Evolutionary conservation across 2,113 vertebrate genomes (phyloP), one percentile per base, ranked within the genome.

Genomic region (Bambusicola thoracicus): DNA sequence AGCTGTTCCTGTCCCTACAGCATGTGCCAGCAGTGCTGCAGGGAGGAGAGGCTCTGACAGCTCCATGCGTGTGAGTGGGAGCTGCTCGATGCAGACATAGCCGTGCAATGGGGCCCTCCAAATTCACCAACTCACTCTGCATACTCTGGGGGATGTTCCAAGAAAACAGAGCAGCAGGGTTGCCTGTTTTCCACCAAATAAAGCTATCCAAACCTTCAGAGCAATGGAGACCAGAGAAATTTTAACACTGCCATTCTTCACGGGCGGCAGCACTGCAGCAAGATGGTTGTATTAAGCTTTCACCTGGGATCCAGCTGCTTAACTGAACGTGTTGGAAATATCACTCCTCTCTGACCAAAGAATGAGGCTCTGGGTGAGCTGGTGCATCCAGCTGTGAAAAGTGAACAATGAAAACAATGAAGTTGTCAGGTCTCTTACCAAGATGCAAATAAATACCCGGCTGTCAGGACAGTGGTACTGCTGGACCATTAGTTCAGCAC

Each of bases 391-490:
- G 81, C 89, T 92, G 97, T 98, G 96, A 97, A 97, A 98, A 98
- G 98, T 97, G 97, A 97, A 97, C 94, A 79, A 93, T 96, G 96
- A 93, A 97, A 98, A 97, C 97, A 97, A 98, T 97, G 97, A 97
- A 98, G 95, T 97, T 97, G 97, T 98, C 97, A 97, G 94, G 95
- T 98, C 96, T 96, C 89, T 96, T 96, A 97, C 93, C 82, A 85
- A 96, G 97, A 97, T 97, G 96, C 97, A 97, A 97, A 98, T 98
- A 98, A 98, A 98, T 97, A 97, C 95, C 43, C 5, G 69, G 67
- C 87, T 96, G 97, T 97, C 97, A 95, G 79, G 59, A 81, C 65
- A 63, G 81, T 5, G 10, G 93, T 94, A 97, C 96, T 93, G 86
- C 95, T 97, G 96, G 92, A 95, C 97, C 97, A 97, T 98, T 98